Conservation (phyloP, 2,113 vertebrate genomes). For the Eonycteris spelaea region DNA sequence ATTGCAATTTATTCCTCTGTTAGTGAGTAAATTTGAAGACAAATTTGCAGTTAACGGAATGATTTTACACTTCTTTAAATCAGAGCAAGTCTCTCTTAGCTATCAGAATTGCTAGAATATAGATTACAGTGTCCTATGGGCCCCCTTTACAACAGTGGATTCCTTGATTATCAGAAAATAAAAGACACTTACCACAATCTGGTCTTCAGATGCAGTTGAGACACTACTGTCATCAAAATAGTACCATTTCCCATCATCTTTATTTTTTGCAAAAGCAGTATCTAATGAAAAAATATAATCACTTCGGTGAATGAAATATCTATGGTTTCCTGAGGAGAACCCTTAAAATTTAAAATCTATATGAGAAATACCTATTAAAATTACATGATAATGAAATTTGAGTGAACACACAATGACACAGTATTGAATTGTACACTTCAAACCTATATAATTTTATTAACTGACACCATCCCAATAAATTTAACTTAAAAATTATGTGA, state of each 20-base stretch:
- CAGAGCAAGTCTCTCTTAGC: background rate
- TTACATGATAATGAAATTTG: background rate
- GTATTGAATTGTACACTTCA: no score
- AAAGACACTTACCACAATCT: constrained; percentile 93
- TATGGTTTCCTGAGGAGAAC: background rate
- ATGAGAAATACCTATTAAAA: constrained; percentile 16
- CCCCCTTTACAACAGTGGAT: background rate
- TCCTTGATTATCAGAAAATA: constrained; percentile 41
- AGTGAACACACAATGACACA: no score
- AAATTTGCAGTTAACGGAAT: background rate
- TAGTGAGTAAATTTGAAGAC: background rate
- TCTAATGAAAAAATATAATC: constrained; percentile 82
- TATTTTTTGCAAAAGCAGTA: constrained; percentile 97
- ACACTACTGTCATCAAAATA: constrained; percentile 98
- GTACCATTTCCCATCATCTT: constrained; percentile 97
- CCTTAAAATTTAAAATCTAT: background rate
- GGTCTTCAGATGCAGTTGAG: constrained; percentile 93
- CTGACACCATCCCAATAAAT: no score
- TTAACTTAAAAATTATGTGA: background rate
- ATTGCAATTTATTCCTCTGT: background rate
- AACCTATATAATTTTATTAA: no score
- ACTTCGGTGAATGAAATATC: constrained; percentile 46
- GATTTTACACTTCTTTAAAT: constrained; percentile 4
- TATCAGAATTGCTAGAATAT: background rate
- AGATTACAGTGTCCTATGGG: background rate